A percentile compares a stretch with the other conserved stretches of the same genome.
Evolutionary conservation across 2,888 invertebrate genomes (phyloP).

Genomic region (Apamea crenata): DNA sequence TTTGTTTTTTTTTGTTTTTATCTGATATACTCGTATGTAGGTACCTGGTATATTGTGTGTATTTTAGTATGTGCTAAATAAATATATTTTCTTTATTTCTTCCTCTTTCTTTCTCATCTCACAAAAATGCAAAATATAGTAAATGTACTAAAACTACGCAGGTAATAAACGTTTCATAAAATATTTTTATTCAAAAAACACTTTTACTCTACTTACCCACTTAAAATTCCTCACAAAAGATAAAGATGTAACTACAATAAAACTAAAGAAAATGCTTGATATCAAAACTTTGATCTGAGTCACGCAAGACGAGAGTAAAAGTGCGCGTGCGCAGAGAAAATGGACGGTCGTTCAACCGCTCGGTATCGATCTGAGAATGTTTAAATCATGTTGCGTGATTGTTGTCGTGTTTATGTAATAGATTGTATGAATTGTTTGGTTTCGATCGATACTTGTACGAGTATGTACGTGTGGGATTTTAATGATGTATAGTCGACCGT

Average conservation of each 20-base stretch:
- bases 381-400: slow-evolving; percentile 65
- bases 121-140: too few species aligned
- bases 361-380: slow-evolving; percentile 64
- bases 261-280: slow-evolving; percentile 44
- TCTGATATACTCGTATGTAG: too few species aligned
- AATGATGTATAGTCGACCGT: too few species aligned
- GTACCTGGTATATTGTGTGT: too few species aligned
- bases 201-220: slow-evolving; percentile 21
- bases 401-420: slow-evolving; percentile 53
- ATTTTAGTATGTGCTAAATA: too few species aligned
- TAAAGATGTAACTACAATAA: slow-evolving; percentile 33
- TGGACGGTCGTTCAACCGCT: slow-evolving; percentile 70
- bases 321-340: slow-evolving; percentile 71
- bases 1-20: too few species aligned
- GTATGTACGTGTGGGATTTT: neutral
- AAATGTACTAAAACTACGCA: too few species aligned
- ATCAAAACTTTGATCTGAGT: slow-evolving; percentile 48
- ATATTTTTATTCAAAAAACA: neutral
- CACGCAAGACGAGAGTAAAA: slow-evolving; percentile 70
- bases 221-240: slow-evolving; percentile 50
- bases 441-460: neutral
- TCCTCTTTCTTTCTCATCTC: too few species aligned
- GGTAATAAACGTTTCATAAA: neutral
- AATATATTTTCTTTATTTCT: too few species aligned
- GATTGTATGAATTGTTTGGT: slow-evolving; percentile 26